Conservation (phyloP, 2,113 vertebrate genomes). For the Turdus rufiventris region DNA sequence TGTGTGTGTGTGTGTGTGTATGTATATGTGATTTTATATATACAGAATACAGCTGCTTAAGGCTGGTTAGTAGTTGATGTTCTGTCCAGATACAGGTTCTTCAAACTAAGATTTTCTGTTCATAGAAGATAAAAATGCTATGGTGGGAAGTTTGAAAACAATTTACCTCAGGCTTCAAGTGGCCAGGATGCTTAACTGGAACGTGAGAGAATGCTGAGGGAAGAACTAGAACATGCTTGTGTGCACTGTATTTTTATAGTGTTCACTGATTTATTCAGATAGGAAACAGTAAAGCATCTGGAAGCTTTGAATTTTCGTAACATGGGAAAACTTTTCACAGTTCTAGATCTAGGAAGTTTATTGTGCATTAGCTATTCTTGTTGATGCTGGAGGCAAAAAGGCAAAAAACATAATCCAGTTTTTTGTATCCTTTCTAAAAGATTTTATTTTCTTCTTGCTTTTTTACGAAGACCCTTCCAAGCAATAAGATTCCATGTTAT, state of each 20-base stretch:
- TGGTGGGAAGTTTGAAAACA: not conserved
- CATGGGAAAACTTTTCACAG: not conserved
- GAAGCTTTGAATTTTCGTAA: not conserved
- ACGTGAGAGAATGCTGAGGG: not conserved
- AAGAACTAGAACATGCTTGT: not conserved
- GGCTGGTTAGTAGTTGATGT: not conserved
- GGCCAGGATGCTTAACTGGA: not conserved
- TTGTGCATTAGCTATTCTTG: not conserved
- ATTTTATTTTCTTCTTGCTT: not conserved
- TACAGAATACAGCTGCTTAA: not conserved
- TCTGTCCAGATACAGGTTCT: not conserved
- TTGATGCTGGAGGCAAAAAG: not conserved
- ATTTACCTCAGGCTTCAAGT: not conserved
- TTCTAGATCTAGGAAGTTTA: not conserved
- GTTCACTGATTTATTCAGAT: not conserved
- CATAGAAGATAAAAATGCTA: not conserved
- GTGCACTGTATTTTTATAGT: not conserved
- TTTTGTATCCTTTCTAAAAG: not conserved
- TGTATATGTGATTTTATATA: not conserved
- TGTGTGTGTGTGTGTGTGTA: fast-evolving
- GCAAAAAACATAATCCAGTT: not conserved
- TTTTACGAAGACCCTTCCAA: not conserved
- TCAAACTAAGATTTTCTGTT: not conserved
- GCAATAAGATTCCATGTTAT: not conserved
- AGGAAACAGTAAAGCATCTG: not conserved